A percentile compares a stretch with the other conserved stretches of the same genome.
These are phyloP conservation scores for Cyphomyrmex costatus DNA, from an alignment of 1,140 invertebrate genomes.

Conservation along the genomic window DNA sequence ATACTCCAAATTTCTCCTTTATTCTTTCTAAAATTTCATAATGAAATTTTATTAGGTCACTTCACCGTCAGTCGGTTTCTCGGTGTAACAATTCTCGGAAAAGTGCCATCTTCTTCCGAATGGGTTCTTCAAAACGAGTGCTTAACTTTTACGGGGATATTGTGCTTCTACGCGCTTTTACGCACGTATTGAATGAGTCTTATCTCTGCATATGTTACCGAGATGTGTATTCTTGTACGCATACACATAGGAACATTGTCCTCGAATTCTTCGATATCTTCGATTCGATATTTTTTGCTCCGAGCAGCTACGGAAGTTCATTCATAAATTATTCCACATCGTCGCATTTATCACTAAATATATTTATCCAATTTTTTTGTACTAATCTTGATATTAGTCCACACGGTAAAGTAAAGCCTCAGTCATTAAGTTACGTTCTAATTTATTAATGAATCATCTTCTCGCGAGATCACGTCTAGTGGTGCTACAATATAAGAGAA, in stretches of 20 bases:
- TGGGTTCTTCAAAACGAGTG: constrained; percentile 3
- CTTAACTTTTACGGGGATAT: constrained; percentile 14
- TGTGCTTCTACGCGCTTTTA: constrained; percentile 26
- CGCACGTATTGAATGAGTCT: background rate
- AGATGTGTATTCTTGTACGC: constrained; percentile 45
- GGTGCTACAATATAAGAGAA: background rate
- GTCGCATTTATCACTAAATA: background rate
- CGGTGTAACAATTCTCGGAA: background rate
- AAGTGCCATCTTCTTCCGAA: constrained; percentile 27
- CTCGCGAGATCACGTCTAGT: background rate
- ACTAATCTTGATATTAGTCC: background rate
- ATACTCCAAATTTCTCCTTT: background rate
- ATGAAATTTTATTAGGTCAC: background rate
- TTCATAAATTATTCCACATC: background rate
- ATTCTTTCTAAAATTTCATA: background rate
- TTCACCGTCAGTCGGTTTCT: background rate
- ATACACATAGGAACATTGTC: background rate
- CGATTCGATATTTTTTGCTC: background rate
- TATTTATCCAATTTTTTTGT: background rate
- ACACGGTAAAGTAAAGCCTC: background rate
- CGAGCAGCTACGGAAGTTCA: background rate
- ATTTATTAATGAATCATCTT: constrained; percentile 5
- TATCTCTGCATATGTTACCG: constrained; percentile 1
- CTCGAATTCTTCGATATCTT: constrained; percentile 7
- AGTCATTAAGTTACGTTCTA: background rate